Evolutionary conservation across 2,888 invertebrate species (phyloP).

Genomic region (Aproaerema taeniolella): DNA sequence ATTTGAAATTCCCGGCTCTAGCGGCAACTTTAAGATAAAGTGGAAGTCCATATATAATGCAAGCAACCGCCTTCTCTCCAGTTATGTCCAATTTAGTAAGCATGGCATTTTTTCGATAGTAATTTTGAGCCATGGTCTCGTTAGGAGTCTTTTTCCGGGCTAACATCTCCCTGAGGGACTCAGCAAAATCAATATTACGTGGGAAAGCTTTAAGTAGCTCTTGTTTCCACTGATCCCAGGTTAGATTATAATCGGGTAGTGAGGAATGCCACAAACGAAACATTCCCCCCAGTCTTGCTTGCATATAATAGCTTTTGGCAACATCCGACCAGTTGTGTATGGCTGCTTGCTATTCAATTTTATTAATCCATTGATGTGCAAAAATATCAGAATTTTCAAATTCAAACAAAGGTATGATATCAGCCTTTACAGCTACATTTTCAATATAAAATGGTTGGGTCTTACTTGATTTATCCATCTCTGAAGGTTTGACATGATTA

Average conservation of each 20-base stretch:
- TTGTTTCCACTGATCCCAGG: slow-evolving; percentile 9
- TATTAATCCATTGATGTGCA: slow-evolving; percentile 7
- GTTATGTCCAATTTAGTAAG: slow-evolving; percentile 5
- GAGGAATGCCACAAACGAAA: slow-evolving; percentile 9
- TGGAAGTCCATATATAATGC: slow-evolving; percentile 13
- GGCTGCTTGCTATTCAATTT: slow-evolving; percentile 7
- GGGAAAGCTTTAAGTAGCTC: slow-evolving; percentile 8
- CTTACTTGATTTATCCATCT: neutral
- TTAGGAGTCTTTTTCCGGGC: neutral
- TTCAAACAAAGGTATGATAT: slow-evolving; percentile 9
- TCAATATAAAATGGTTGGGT: neutral
- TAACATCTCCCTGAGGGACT: slow-evolving; percentile 7
- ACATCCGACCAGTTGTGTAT: slow-evolving; percentile 8
- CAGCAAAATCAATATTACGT: slow-evolving; percentile 3
- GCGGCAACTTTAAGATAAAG: slow-evolving; percentile 8
- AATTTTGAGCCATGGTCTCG: slow-evolving; percentile 13
- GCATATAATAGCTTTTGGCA: slow-evolving; percentile 6
- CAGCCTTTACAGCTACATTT: slow-evolving; percentile 6
- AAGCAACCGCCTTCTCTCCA: slow-evolving; percentile 10
- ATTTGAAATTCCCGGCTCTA: slow-evolving; percentile 3
- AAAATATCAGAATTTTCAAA: slow-evolving; percentile 2
- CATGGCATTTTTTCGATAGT: slow-evolving; percentile 10
- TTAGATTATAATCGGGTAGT: neutral
- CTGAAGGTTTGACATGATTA: no score
- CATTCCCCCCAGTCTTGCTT: slow-evolving; percentile 5